Evolutionary conservation across 2,113 vertebrate species (phyloP).

Genomic region (Rissa tridactyla): DNA sequence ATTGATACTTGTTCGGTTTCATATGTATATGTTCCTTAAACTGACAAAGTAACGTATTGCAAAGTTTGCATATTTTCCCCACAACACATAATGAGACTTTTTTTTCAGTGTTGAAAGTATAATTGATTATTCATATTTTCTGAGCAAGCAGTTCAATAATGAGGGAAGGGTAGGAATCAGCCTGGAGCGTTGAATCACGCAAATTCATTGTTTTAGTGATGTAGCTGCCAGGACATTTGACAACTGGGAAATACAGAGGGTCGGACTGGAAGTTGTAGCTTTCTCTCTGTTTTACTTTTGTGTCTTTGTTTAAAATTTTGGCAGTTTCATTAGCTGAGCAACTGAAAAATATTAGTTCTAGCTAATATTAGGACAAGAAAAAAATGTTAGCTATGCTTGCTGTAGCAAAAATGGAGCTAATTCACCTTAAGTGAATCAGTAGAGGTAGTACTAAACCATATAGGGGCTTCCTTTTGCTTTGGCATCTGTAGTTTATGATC

Average conservation of each 20-base stretch:
- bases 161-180: not conserved
- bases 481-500: not conserved
- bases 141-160: not conserved
- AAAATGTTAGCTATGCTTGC: not conserved
- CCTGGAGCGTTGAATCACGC: not conserved
- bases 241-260: not conserved
- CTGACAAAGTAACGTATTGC: not conserved
- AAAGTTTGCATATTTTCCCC: conserved; percentile 3
- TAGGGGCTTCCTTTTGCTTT: not conserved
- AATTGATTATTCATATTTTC: conserved; percentile 22
- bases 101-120: not conserved
- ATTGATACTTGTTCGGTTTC: not conserved
- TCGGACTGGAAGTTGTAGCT: not conserved
- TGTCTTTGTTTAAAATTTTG: conserved; percentile 23
- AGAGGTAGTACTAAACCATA: not conserved
- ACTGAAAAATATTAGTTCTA: not conserved
- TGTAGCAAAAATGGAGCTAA: not conserved
- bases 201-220: not conserved
- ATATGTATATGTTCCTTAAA: not conserved
- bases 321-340: not conserved
- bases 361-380: not conserved
- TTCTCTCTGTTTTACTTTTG: not conserved
- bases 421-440: not conserved
- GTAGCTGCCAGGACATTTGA: not conserved
- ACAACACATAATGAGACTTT: not conserved